Evolutionary conservation across 1,140 invertebrate genomes (phyloP), one percentile per base, ranked within the genome.

Genomic region (Pygmarrhopalites habei): DNA sequence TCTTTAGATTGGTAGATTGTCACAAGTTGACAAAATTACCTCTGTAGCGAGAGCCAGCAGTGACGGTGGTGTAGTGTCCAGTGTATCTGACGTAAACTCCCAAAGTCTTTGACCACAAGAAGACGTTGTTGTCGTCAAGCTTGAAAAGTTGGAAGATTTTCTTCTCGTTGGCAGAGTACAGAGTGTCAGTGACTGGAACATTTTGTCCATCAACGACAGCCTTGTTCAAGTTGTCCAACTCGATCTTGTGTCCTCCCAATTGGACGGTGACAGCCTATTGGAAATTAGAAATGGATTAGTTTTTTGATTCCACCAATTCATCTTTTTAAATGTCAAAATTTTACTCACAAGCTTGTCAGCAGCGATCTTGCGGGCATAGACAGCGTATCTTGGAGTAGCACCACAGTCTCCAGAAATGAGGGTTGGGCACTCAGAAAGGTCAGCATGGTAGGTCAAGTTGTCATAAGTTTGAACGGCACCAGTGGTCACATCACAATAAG

Each of bases 101-200:
- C 43, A 71, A 59, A 4, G 51, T 26, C 35, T 67, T 32, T 30
- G 69, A 71, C 7, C 58, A 12, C 10, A 71, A 23, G 60, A 60
- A 59, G 12, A 71, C 61, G 52, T 68, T 69, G 63, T 65, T 65
- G 2, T 58, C 66, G 39, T 65, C 62, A 35, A 62, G 35, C 59
- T 68, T 68, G 51, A 66, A 57, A 47, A 71, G 62, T 64, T 68
- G 68, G 69, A 68, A 71, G 58, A 71, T 46, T 49, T 71, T 68
- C 19, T 61, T 46, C 19, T 71, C 69, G 23, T 68, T 65, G 26
- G 55, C 26, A 32, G 30, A 62, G 58, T 32, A 46, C 23, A 71
- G 25, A 26, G 62, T 58, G 2, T 71, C 69, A 30, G 60, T 29
- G 1, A 67, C 39, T 28, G 66, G 17, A n/a, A 58, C 44, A 12